Evolutionary conservation across 2,797 vertebrate species (phyloP), one percentile per base, ranked within the genome.

Genomic region (Enteromius anoplus): DNA sequence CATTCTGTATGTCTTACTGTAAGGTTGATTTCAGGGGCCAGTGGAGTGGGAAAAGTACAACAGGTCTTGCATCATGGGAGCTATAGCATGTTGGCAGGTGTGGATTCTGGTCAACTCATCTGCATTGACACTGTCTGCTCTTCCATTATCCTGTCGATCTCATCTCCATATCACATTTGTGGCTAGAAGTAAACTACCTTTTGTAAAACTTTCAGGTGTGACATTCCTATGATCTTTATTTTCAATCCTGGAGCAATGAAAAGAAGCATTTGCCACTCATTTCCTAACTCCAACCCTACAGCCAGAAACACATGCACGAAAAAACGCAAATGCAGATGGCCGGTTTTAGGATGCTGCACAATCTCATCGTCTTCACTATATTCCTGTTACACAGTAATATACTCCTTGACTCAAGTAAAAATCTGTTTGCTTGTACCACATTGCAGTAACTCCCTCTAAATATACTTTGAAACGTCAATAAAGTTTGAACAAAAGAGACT

Each of bases 81-180:
- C 64, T 73, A 58, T 82, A 86, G 42, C 75, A 79, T 23, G 42
- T 65, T 84, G 85, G 87, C 81, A 87, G 86, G 73, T 85, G 58
- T 26, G n/a, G 69, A 80, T 80, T 87, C 86, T 87, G 87, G 86
- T 14, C 79, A 87, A 85, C 51, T 79, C 75, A 75, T 87, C 62
- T 84, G 66, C 85, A 81, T 85, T 83, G 85, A 85, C 73, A 86
- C 72, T 29, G 71, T 82, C 66, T 80, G 73, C 66, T 79, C 66
- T 84, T 76, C 65, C 75, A 75, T 60, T 80, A 78, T 73, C 47
- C 29, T 23, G 45, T 73, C 17, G 2, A 53, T 53, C 17, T 53
- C 47, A 53, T 53, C 45, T 81, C 76, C 37, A 81, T 70, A 71
- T 40, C 42, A 23, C 32, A 68, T 73, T 34, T 78, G 47, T n/a